Base-by-base conservation (phyloP, 2,797 vertebrate genomes). In the Lacerta viridis region DNA sequence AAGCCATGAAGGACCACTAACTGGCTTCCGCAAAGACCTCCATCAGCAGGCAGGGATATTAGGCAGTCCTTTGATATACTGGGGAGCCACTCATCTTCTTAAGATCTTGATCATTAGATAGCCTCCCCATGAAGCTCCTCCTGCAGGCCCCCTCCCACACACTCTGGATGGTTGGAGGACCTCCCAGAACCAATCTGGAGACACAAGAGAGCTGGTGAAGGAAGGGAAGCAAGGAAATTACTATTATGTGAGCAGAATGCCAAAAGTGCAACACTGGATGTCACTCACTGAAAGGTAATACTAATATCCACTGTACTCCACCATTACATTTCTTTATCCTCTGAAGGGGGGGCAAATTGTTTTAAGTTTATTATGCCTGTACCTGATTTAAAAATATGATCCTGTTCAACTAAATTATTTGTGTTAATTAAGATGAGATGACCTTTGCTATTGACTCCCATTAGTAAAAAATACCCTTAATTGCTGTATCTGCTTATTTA, bases 391-490 rank as follows among this genome's bases (percentile, higher is more conserved):
- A 25, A 71, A 7, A 55, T 86, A 41, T 43, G 91, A 95, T 89
- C 1, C 86, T 87, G 90, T 87, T 79, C 81, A 85, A 89, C 91
- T 91, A 83, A 87, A 39, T 80, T 94, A 89, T 92, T 91, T 93
- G 89, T 90, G 72, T 77, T 55, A 94, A 94, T 96, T 94, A 94
- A 80, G 84, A 79, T 29, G 84, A 86, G 90, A 92, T 94, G 18
- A 85, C 91, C 93, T 94, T 92, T 87, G 1, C 93, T 93, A 94
- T 94, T 90, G 89, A 93, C 80, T 94, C 74, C 84, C 90, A 94
- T 93, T 87, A 93, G 89, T 72, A 74, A 91, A 76, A 33, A 86
- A 78, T 92, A 90, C 84, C 93, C 89, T 72, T 90, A 82, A 90
- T 93, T 71, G 82, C 59, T 36, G 83, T 50, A 71, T 41, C 82